These are phyloP conservation scores for Phenganax subtilis DNA, from an alignment of 92 coral and sea anemone genomes.

Conservation along the genomic window DNA sequence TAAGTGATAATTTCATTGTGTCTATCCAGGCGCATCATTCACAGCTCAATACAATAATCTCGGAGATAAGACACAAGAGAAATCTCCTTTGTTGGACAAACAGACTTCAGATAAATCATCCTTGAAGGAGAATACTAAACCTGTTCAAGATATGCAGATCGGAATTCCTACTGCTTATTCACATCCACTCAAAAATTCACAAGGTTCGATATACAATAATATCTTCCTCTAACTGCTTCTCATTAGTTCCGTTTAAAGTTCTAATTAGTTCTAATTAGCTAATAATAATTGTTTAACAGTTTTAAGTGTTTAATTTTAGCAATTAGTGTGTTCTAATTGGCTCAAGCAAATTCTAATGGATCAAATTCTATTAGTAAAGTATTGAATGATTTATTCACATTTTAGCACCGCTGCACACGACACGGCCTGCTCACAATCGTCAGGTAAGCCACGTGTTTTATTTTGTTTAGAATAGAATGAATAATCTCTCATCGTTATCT, in stretches of 20 bases:
- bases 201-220: background rate
- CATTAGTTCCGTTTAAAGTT: too few relatives aligned
- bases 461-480: too few relatives aligned
- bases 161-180: conserved; percentile 37
- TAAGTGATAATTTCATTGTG: background rate
- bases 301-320: too few relatives aligned
- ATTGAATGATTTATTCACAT: too few relatives aligned
- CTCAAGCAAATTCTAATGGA: too few relatives aligned
- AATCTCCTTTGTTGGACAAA: conserved; percentile 18
- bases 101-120: conserved; percentile 7
- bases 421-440: background rate
- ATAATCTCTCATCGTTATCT: too few relatives aligned
- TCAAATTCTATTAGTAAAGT: too few relatives aligned
- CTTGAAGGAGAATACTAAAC: conserved; percentile 16
- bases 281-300: too few relatives aligned
- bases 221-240: too few relatives aligned
- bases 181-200: conserved; percentile 1
- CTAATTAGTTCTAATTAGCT: too few relatives aligned
- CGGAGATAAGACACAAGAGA: background rate
- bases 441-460: too few relatives aligned
- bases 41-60: conserved; percentile 33
- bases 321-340: too few relatives aligned
- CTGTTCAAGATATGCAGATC: conserved; percentile 39
- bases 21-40: conserved; percentile 7
- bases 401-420: background rate